Evolutionary conservation across 1,140 invertebrate genomes (phyloP), one percentile per base, ranked within the genome.

Genomic region (Solenopsis fugax): DNA sequence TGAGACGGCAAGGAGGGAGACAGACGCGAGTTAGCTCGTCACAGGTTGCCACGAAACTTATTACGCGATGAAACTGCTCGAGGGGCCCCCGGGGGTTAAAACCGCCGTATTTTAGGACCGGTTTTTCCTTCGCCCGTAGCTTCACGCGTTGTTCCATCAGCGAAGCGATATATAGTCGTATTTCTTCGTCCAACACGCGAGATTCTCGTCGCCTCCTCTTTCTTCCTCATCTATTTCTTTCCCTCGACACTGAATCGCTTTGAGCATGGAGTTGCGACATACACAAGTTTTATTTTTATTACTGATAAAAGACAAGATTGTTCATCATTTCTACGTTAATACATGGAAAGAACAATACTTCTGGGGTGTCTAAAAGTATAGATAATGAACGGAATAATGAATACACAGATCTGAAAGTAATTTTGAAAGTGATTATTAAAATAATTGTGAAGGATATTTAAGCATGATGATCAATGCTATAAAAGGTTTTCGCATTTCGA

Each of bases 41-140:
- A 71, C 65, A 60, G 29, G n/a, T 82, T 82, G 54, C 54, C 52
- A 54, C 16, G 77, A 72, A 84, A 64, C 77, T 84, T 87, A 87
- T 87, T 87, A 87, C 64, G 37, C 78, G 77, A 72, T 87, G 34
- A 82, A 82, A 82, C 50, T 41, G 62, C 78, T 62, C 52, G 73
- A 41, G 34, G n/a, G 29, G 34, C 9, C 48, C 45, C 41, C 41
- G 34, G 54, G 21, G 24, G 37, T 86, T 67, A 41, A 69, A 62
- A 29, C 65, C n/a, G 73, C n/a, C n/a, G 16, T 88, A 67, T 87
- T 87, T 87, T 72, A 88, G 71, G 62, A 80, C 60, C 75, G 65
- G 76, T 87, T 87, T 82, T 73, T 81, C 24, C 60, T 29, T 65
- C 34, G 37, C 16, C 10, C 24, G 41, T 45, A 56, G n/a, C 18